Conservation (phyloP, 2,113 vertebrate species). For the Tretioscincus oriximinensis region DNA sequence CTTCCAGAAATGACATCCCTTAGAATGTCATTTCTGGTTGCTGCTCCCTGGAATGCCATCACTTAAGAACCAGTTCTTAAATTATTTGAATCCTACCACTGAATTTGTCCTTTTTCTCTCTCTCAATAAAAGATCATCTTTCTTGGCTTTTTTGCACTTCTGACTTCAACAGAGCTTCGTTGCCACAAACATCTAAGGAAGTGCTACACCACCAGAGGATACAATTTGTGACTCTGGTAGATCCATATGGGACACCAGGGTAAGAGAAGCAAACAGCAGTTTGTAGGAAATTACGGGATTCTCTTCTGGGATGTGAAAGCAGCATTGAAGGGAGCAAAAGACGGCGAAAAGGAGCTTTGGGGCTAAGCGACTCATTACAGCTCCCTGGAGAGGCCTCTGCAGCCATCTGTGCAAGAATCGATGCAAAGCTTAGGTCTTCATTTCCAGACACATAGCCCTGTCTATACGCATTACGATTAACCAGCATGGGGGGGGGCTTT, state of each 20-base stretch:
- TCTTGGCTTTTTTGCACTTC: too few relatives aligned
- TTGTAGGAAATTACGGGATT: not conserved
- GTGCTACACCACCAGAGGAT: not conserved
- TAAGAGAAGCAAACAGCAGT: not conserved
- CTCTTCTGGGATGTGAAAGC: slow-evolving; percentile 1
- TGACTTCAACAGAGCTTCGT: not conserved
- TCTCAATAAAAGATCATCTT: too few relatives aligned
- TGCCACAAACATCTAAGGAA: not conserved
- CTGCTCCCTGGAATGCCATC: too few relatives aligned
- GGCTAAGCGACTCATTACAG: slow-evolving; percentile 31
- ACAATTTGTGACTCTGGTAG: not conserved
- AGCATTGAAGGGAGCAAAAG: not conserved
- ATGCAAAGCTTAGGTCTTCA: slow-evolving; percentile 1
- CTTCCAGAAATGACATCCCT: too few relatives aligned
- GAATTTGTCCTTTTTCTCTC: too few relatives aligned
- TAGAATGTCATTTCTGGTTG: too few relatives aligned
- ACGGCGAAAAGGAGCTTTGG: slow-evolving; percentile 18
- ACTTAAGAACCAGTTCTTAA: too few relatives aligned
- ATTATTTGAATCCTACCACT: too few relatives aligned
- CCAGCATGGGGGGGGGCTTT: not conserved
- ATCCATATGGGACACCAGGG: not conserved
- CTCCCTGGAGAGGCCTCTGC: slow-evolving; percentile 30
- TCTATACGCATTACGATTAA: slow-evolving; percentile 19
- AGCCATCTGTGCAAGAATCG: slow-evolving; percentile 33
- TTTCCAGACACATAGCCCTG: slow-evolving; percentile 12